Base-by-base conservation (phyloP, 2,797 vertebrate genomes). In the Diglossa cyanea region DNA sequence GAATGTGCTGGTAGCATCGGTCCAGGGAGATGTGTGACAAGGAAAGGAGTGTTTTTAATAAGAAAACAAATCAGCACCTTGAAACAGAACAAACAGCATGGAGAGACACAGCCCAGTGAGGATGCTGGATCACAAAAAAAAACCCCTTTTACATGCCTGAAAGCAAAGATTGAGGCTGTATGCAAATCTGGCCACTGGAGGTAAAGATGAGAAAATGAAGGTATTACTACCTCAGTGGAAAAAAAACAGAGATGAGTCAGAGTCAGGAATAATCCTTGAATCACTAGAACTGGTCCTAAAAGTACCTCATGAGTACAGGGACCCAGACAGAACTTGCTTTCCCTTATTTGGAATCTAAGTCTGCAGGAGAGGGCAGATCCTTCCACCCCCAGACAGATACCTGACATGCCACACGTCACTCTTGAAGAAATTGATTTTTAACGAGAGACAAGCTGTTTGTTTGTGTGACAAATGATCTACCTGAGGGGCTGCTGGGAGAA, bases 401-500 rank as follows among this genome's bases (percentile, higher is more conserved):
- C 74, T 90, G 88, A 39, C 45, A 6, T 42, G 61, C 68, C 76
- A 68, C 76, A 35, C 39, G 74, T 93, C 88, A 61, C 62, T 91
- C 60, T 37, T 12, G 58, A 77, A 44, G 17, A 24, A 30, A 90
- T 92, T 18, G 23, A 72, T 93, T 81, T 84, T 78, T 84, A 93
- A 94, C 0, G 7, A 78, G 83, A 84, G 26, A 39, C 0, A 1
- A 58, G 78, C 33, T 85, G 74, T 42, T 93, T 76, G 79, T 91
- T 86, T 86, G 79, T 72, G 75, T 93, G 90, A 92, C 68, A 92
- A 83, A 89, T 20, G 75, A 71, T 77, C 63, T 61, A 39, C 61
- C 33, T 6, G 0, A 26, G 57, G 68, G 50, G 48, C 78, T 73
- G 88, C 61, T 13, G 61, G 65, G 66, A 54, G 68, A 79, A 30